Conservation (phyloP, 2,113 vertebrate genomes). For the Syngnathus scovelli region DNA sequence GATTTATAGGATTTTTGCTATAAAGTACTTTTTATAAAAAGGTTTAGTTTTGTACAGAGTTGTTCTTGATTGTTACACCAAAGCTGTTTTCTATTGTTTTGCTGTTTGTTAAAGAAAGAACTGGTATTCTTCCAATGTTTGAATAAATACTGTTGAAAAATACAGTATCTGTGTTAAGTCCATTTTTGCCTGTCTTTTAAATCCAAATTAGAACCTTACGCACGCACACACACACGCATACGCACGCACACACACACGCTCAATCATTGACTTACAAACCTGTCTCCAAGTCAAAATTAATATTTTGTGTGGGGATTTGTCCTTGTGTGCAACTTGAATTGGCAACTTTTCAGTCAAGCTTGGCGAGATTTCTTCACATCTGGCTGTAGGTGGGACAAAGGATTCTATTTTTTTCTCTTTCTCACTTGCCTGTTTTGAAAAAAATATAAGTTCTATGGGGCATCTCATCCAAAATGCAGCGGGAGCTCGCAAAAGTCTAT, state of each 20-base stretch:
- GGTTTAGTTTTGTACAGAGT: conserved; percentile 86
- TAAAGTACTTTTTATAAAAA: conserved; percentile 74
- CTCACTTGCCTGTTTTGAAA: conserved; percentile 76
- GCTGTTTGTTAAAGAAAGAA: conserved; percentile 52
- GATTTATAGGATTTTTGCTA: conserved; percentile 64
- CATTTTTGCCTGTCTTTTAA: conserved; percentile 8
- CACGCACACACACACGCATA: background rate
- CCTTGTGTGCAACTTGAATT: conserved; percentile 15
- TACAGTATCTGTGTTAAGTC: conserved; percentile 11
- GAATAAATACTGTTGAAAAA: conserved; percentile 67
- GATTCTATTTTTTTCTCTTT: conserved; percentile 45
- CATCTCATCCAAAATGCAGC: conserved; percentile 86
- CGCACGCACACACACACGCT: background rate
- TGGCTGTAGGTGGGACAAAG: conserved; percentile 47
- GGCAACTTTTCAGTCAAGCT: conserved; percentile 41
- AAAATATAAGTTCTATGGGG: conserved; percentile 82
- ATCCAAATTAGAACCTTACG: background rate
- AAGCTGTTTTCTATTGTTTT: conserved; percentile 79
- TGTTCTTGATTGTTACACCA: conserved; percentile 81
- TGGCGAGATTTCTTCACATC: conserved; percentile 57
- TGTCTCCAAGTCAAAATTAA: background rate
- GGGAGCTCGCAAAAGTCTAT: conserved; percentile 78
- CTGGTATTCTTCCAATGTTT: conserved; percentile 48
- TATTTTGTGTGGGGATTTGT: background rate
- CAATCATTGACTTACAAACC: background rate